A percentile compares a stretch with the other conserved stretches of the same genome.
These are phyloP conservation scores for Chelonus insularis DNA, from an alignment of 1,140 invertebrate species.

Conservation along the genomic window DNA sequence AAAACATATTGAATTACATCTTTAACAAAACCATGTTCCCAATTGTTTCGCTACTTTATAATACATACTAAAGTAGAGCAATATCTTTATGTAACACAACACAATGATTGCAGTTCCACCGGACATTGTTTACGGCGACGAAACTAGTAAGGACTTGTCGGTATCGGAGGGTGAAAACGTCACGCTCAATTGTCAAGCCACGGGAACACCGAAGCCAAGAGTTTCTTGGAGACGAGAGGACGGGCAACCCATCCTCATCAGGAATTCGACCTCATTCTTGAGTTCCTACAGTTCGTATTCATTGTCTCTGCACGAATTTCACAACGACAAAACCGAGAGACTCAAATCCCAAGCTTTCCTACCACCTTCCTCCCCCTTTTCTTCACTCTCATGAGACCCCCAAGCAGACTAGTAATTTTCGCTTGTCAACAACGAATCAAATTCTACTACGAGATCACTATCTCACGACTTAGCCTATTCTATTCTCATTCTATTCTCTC, in stretches of 20 bases:
- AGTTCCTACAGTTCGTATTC: slow-evolving; percentile 31
- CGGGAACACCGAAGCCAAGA: slow-evolving; percentile 72
- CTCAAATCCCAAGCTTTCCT: slow-evolving; percentile 22
- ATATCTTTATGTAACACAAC: slow-evolving; percentile 1
- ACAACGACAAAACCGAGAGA: background rate
- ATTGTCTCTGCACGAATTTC: slow-evolving; percentile 25
- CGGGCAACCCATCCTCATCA: slow-evolving; percentile 69
- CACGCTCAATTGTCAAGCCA: slow-evolving; percentile 77
- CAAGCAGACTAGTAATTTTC: slow-evolving; percentile 27
- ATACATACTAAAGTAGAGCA: too few species aligned
- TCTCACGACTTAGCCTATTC: slow-evolving; percentile 23
- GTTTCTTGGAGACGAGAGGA: slow-evolving; percentile 74
- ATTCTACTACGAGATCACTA: slow-evolving; percentile 21
- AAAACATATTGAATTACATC: too few species aligned
- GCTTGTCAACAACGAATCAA: slow-evolving; percentile 26
- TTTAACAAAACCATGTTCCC: too few species aligned
- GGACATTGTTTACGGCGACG: slow-evolving; percentile 69
- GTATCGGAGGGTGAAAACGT: slow-evolving; percentile 81
- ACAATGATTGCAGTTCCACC: slow-evolving; percentile 66
- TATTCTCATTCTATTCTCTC: background rate
- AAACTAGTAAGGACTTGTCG: slow-evolving; percentile 75
- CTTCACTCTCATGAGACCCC: background rate
- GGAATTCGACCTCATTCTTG: slow-evolving; percentile 57
- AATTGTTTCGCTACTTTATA: too few species aligned
- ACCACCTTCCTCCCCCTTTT: background rate